Base-by-base conservation (phyloP, 2,888 invertebrate species). In the Cosmorhoe ocellata region DNA sequence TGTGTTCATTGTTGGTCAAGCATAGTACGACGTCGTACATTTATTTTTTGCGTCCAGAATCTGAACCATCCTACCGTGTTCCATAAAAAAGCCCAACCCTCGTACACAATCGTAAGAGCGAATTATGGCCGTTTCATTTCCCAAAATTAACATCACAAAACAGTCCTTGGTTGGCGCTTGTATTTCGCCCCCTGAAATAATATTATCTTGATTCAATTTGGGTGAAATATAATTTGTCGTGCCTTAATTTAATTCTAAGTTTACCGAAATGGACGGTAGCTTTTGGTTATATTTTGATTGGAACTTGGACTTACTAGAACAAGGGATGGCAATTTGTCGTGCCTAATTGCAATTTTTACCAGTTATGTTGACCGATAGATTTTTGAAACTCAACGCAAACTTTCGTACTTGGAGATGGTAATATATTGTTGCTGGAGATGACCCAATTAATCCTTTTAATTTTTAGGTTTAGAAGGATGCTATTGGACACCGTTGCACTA, bases 161-260 rank as follows among this genome's bases (percentile, higher is more conserved):
- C 70, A 71, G 67, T 56, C 66, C 64, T 31, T 39, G 56, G 64
- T 60, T 39, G 56, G 64, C 59, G 64, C 66, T 69, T 71, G 71
- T 66, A 68, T 68, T 71, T 69, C 64, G 62, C 64, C 64, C 24
- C 56, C 63, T 61, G 58, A 68, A 76, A 76, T 74, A 71, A 77
- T 74, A 66, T 33, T 42, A 42, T 68, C 69, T 76, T 71, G 66
- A 74, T 79, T 76, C 66, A 76, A 72, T 77, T 76, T 63, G 59
- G 55, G 62, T 59, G 66, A 67, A 76, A 74, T 74, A 70, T 76
- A 74, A 79, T 81, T 81, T 76, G 74, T 71, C 71, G 63, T 66
- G 62, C 51, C 67, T 63, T 75, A 78, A 82, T 81, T 80, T 77
- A 77, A 79, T 76, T 78, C 69, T 74, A 73, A 75, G 70, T 76